A percentile compares a stretch with the other conserved stretches of the same genome.
phyloP scores from a whole-genome alignment of 2,113 vertebrate genomes.

The Odontophorus gujanensis region DNA sequence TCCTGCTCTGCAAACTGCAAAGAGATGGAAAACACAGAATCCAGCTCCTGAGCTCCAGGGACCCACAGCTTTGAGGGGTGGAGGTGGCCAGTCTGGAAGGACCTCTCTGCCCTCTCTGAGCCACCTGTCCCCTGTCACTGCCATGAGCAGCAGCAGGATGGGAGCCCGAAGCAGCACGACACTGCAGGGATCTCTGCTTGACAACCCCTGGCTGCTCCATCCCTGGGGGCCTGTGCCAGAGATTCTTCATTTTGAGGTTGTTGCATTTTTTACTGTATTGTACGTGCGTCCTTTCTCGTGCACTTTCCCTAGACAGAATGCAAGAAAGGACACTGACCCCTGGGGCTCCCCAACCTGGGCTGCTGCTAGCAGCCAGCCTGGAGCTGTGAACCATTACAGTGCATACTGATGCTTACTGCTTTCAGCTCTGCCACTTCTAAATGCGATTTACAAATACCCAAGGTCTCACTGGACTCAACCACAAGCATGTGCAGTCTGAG shows the following conservation, averaged over 20 bases:
- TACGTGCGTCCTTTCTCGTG: fast-evolving
- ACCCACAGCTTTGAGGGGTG: background rate
- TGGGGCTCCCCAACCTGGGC: background rate
- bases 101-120: background rate
- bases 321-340: background rate
- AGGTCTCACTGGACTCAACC: background rate
- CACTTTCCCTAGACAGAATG: background rate
- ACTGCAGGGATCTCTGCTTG: background rate
- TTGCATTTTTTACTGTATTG: fast-evolving
- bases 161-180: background rate
- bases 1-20: background rate
- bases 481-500: background rate
- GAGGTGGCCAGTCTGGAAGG: background rate
- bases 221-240: background rate
- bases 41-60: background rate
- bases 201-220: background rate
- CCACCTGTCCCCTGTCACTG: background rate
- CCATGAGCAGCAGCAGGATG: background rate
- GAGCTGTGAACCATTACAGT: background rate
- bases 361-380: background rate
- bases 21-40: background rate
- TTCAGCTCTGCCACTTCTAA: background rate
- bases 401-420: fast-evolving
- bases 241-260: background rate
- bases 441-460: background rate